Conservation (phyloP, 1,140 invertebrate species). For the Papilio xuthus region DNA sequence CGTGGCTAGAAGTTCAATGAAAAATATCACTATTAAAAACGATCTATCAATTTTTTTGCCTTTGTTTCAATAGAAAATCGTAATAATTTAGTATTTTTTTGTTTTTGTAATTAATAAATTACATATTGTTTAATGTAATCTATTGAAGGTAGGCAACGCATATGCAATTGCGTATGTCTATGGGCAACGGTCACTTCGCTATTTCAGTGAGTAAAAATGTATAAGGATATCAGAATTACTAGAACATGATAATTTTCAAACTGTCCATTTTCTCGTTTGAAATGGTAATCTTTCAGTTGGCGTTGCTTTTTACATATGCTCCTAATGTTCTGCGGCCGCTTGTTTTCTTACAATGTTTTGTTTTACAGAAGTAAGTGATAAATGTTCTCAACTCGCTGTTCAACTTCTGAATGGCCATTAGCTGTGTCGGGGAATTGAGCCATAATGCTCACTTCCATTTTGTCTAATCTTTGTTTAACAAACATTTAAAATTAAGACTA, state of each 20-base stretch:
- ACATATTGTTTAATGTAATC: too few species aligned
- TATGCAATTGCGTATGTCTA: too few species aligned
- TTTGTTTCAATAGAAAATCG: too few species aligned
- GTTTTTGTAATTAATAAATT: too few species aligned
- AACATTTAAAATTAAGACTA: background rate
- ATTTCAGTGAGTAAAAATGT: too few species aligned
- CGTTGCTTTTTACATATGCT: conserved; percentile 32
- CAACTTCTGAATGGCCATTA: conserved; percentile 44
- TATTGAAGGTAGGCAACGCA: too few species aligned
- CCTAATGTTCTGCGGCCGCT: conserved; percentile 16
- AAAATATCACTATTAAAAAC: too few species aligned
- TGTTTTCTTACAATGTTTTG: conserved; percentile 37
- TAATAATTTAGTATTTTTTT: too few species aligned
- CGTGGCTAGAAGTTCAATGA: conserved; percentile 39
- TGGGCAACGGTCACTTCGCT: too few species aligned
- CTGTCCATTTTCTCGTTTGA: conserved; percentile 11
- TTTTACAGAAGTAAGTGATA: conserved; percentile 42
- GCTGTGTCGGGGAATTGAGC: conserved; percentile 34
- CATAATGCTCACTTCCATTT: conserved; percentile 24
- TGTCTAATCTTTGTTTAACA: conserved; percentile 10
- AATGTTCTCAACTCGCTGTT: conserved; percentile 39
- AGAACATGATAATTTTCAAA: background rate
- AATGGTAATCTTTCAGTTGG: conserved; percentile 31
- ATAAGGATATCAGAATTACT: background rate
- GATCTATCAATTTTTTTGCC: too few species aligned